Evolutionary conservation across 2,113 vertebrate species (phyloP), one percentile per base, ranked within the genome.

Genomic region (Camelus bactrianus): DNA sequence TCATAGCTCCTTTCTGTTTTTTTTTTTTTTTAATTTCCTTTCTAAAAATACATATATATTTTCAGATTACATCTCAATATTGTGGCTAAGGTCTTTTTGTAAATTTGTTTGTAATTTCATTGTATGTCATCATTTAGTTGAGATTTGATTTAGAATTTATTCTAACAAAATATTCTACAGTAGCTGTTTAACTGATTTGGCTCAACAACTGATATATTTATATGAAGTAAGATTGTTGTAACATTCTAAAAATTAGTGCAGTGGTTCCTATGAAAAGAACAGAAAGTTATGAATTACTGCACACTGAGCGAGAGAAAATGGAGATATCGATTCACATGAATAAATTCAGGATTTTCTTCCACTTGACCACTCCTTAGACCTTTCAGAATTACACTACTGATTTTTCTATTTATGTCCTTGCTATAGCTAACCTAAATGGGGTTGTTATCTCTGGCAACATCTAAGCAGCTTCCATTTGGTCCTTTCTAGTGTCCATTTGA

Each of bases 41-140:
- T 22, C 24, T 20, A 5, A 76, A 76, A 76, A 76, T 42, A 42
- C 5, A 54, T 32, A 54, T 77, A 20, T 6, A 8, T 50, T 19
- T 42, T 22, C 32, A 58, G 62, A 77, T 83, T 60, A 46, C 12
- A 76, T 50, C 9, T 85, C 14, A 64, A 12, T 56, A 48, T 75
- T 30, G 14, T 70, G n/a, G 91, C 20, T 32, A 81, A 75, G 85
- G 3, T 70, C 22, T 7, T 64, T 92, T 35, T 10, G 48, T 38
- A 93, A 92, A 42, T 8, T 10, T 89, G 20, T 91, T 93, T 93
- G 3, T 42, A 82, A 46, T 65, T 89, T 92, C 19, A 56, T 91
- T 89, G 35, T 82, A 52, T 22, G 35, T 65, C 3, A 30, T 73
- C 72, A 58, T 94, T 93, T 72, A 76, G 5, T 81, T 69, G n/a